Evolutionary conservation across 2,797 vertebrate genomes (phyloP).

Genomic region (Gambelia wislizenii): DNA sequence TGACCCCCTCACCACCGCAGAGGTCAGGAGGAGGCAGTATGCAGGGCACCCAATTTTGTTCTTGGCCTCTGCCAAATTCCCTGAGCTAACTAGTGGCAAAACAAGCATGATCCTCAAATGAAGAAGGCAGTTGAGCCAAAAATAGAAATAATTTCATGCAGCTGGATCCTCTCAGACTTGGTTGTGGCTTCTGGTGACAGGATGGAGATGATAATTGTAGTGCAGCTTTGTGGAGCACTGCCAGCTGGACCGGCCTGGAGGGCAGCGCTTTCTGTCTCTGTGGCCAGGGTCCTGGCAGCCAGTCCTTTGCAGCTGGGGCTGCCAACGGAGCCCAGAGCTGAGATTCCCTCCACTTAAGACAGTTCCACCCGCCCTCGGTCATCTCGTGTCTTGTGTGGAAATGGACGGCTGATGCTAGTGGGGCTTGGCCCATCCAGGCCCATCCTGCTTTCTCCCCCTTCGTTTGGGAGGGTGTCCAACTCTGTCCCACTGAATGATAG

Average conservation of each 20-base stretch:
- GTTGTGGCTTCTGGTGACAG: neutral
- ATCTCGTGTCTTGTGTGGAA: neutral
- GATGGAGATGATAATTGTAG: neutral
- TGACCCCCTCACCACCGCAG: neutral
- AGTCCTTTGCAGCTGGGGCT: neutral
- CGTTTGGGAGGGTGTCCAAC: neutral
- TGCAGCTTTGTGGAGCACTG: neutral
- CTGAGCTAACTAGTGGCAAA: neutral
- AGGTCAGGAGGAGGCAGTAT: neutral
- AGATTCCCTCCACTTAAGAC: neutral
- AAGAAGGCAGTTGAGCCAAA: slow-evolving; percentile 2
- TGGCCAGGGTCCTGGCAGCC: no score
- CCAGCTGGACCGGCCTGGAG: no score
- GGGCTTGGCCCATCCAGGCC: neutral
- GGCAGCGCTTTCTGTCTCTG: neutral
- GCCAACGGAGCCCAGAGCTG: neutral
- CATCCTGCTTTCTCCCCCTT: neutral
- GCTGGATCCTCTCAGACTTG: neutral
- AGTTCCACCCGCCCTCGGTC: no score
- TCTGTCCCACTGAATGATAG: neutral
- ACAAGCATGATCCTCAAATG: neutral
- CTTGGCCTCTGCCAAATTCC: no score
- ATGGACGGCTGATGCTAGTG: no score
- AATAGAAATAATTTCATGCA: neutral
- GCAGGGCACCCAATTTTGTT: no score